Base-by-base conservation (phyloP, 2,797 vertebrate genomes). In the Petrocephalus sullivani region DNA sequence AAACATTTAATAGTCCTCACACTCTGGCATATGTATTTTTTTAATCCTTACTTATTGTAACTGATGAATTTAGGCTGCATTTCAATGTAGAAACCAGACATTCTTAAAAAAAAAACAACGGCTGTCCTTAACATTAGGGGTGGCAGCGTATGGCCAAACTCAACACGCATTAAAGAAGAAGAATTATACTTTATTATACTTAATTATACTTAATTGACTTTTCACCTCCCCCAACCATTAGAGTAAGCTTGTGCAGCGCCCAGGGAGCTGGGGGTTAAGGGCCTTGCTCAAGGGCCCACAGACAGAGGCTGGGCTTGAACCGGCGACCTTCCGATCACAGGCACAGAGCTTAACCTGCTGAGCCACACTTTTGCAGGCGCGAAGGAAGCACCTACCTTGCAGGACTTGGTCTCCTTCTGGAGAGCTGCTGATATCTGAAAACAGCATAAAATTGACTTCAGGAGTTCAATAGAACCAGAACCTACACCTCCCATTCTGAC, bases 391-490 rank as follows among this genome's bases (percentile, higher is more conserved):
- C 93, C 93, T 94, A 97, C 97, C 95, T 95, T 91, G 5, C 90
- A 91, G n/a, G 93, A 64, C 0, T 91, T 90, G 51, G 90, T 91
- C 67, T 95, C 94, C 14, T 92, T 95, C 90, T 94, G 95, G 85
- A 99, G 93, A 53, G 97, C 93, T 58, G 96, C 96, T 46, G 95
- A 94, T 92, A 98, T 96, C 98, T 99, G 93, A 58, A 90, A 94
- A 89, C 89, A 90, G 92, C 92, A 0, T 2, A 90, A 91, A 49
- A 89, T 58, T 86, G 10, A 53, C 21, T 2, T 19, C 23, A 71
- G 37, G 33, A 53, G 33, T 41, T 33, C 21, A 64, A 21, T 23
- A 16, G 10, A 57, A 19, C 58, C 2, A 46, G 21, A 53, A 9
- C 19, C 23, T 33, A 16, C 28, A 14, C 14, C 53, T 14, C 21